Evolutionary conservation across 2,797 vertebrate species (phyloP).

Genomic region (Champsocephalus esox): DNA sequence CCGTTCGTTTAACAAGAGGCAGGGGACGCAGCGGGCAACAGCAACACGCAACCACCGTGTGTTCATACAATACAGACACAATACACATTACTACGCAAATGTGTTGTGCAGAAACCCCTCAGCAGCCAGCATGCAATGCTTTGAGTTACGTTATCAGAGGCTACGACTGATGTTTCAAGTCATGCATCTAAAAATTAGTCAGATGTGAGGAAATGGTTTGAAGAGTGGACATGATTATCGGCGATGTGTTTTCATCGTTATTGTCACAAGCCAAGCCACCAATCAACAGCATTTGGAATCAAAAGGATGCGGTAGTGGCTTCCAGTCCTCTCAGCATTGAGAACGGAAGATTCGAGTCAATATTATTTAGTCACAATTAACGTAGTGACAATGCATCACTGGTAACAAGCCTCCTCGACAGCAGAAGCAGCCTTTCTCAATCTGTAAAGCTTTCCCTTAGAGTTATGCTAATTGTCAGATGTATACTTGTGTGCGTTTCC

Average conservation of each 20-base stretch:
- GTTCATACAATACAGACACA: conserved; percentile 16
- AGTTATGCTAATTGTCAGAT: too few species aligned
- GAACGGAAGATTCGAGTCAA: not conserved
- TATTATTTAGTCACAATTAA: not conserved
- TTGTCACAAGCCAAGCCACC: rapidly evolving
- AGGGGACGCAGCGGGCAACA: conserved; percentile 45
- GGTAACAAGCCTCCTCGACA: not conserved
- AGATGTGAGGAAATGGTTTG: not conserved
- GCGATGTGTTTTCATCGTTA: not conserved
- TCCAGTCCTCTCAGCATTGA: not conserved
- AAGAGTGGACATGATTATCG: not conserved
- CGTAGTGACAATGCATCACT: not conserved
- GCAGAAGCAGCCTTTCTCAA: not conserved
- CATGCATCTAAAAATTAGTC: not conserved
- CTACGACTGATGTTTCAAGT: not conserved
- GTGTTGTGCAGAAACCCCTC: not conserved
- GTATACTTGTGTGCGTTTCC: too few species aligned
- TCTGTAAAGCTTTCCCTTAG: not conserved
- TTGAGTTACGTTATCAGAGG: not conserved
- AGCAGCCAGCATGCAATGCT: not conserved
- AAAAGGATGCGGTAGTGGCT: not conserved
- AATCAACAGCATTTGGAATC: not conserved
- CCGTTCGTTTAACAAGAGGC: conserved; percentile 71
- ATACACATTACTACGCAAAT: not conserved
- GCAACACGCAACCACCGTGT: conserved; percentile 4